Conservation (phyloP, 2,113 vertebrate genomes). For the Pontoporia blainvillei region DNA sequence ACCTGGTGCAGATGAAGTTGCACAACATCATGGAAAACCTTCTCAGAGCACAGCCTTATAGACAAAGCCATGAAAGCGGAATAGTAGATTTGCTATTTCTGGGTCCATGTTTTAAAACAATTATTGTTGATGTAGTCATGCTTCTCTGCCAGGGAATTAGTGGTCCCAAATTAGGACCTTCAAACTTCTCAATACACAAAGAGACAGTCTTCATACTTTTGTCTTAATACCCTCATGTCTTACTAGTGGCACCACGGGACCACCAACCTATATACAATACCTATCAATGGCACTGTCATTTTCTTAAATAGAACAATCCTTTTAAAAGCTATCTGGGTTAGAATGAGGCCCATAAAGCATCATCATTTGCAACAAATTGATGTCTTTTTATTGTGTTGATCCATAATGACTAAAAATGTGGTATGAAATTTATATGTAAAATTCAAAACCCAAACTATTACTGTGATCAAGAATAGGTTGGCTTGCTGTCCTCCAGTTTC, state of each 20-base stretch:
- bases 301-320: not conserved
- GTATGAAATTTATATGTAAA: conserved; percentile 29
- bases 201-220: not conserved
- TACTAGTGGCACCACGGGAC: not conserved
- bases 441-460: conserved; percentile 5
- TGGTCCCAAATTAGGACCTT: not conserved
- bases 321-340: conserved; percentile 2
- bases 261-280: not conserved
- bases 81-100: conserved; percentile 25
- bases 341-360: not conserved
- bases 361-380: not conserved
- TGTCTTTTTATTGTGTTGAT: not conserved
- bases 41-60: conserved; percentile 17
- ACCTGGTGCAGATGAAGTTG: conserved; percentile 55
- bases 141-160: conserved; percentile 31
- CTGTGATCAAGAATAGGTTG: not conserved
- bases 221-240: not conserved
- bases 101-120: not conserved
- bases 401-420: not conserved
- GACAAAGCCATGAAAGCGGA: not conserved
- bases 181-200: not conserved
- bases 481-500: not conserved
- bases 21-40: conserved; percentile 7
- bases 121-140: not conserved
- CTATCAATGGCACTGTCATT: not conserved